phyloP scores from a whole-genome alignment of 2,113 vertebrate species.

The Phalacrocorax aristotelis region DNA sequence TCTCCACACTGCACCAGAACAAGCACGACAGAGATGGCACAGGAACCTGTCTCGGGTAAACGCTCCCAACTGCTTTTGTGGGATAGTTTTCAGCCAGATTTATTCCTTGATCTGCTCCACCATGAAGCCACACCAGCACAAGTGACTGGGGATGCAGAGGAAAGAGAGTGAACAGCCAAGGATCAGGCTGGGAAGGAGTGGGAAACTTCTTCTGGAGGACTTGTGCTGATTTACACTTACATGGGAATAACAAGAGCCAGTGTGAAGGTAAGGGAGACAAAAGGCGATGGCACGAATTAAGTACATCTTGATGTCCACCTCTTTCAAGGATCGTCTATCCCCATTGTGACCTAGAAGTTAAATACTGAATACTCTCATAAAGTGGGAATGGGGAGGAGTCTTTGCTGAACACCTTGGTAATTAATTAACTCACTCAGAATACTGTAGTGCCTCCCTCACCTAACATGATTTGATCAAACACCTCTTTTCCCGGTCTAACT shows the following conservation, averaged over 20 bases:
- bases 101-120: neutral
- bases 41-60: neutral
- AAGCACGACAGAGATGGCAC: neutral
- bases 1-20: neutral
- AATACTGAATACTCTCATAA: neutral
- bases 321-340: neutral
- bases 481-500: neutral
- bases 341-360: neutral
- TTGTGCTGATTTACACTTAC: neutral
- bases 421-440: neutral
- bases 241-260: neutral
- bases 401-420: neutral
- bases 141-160: neutral
- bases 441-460: neutral
- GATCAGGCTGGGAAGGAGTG: neutral
- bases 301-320: neutral
- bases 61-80: neutral
- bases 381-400: neutral
- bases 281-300: neutral
- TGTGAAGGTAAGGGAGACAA: neutral
- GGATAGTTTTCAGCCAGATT: neutral
- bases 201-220: neutral
- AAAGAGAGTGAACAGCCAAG: neutral
- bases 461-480: neutral
- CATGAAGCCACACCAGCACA: neutral